Base-by-base conservation (phyloP, 2,888 invertebrate genomes). In the Agonopterix arenella region DNA sequence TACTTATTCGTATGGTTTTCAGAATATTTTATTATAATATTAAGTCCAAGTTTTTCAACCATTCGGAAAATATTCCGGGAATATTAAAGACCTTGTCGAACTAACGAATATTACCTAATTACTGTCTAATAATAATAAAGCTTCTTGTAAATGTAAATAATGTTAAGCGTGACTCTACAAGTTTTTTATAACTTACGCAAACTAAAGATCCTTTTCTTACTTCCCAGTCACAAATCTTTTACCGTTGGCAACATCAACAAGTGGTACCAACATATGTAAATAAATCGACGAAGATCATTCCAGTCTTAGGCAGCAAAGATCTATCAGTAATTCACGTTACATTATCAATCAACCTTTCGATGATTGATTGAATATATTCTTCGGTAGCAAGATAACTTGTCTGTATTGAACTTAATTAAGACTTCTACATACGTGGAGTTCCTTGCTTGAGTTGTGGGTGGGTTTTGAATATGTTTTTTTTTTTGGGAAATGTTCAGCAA, bases 311-410 rank as follows among this genome's bases (percentile, higher is more conserved):
- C 82, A 82, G 81, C 77, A 18, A 73, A 75, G 69, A 81, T 83
- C 79, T 82, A 88, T 89, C 88, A 88, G 86, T 85, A 86, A 84
- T 84, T 84, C 88, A 86, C 84, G 73, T 80, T 73, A 73, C 74
- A 79, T 84, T 86, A 89, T 89, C 88, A 89, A 88, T 88, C 89
- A 89, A 78, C 65, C 70, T 64, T 67, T 67, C 56, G 55, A 80
- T 89, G 89, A 89, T 88, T 83, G 85, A 89, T 89, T 86, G 71
- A 81, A 86, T 76, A 80, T 80, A 78, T 77, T 80, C 80, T 72
- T 81, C 86, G 74, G 89, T 88, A 89, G 88, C 89, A 57, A 75
- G 84, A 85, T 85, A 84, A 73, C 84, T 79, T 85, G 86, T 83
- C 86, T 74, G 73, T 68, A 80, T 72, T 73, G 69, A 74, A 67